Evolutionary conservation across 2,888 invertebrate genomes (phyloP).

Genomic region (Heliconius ismenius): DNA sequence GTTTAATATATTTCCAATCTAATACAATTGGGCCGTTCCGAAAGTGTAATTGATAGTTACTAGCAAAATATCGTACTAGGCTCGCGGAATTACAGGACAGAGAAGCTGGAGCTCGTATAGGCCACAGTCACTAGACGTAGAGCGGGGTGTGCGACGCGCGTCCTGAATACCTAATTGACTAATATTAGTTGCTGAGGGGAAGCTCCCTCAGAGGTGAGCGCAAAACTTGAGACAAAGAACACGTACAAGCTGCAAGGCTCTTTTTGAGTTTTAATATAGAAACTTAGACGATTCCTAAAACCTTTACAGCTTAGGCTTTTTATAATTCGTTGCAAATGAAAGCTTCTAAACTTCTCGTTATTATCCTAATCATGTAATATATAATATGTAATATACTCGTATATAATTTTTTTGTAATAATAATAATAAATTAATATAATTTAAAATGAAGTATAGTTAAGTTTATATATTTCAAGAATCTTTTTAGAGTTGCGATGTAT

Average conservation of each 20-base stretch:
- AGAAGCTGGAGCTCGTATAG: slow-evolving; percentile 49
- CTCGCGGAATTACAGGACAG: slow-evolving; percentile 40
- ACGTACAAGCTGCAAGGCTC: slow-evolving; percentile 71
- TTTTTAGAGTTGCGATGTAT: slow-evolving; percentile 34
- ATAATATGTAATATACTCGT: neutral
- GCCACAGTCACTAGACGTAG: slow-evolving; percentile 63
- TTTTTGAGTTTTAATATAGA: slow-evolving; percentile 63
- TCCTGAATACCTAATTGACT: slow-evolving; percentile 80
- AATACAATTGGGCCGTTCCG: slow-evolving; percentile 31
- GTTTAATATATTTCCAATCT: slow-evolving; percentile 16
- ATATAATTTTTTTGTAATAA: neutral
- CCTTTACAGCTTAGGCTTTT: slow-evolving; percentile 35
- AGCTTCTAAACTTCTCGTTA: neutral
- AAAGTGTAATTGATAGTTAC: slow-evolving; percentile 41
- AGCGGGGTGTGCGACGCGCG: slow-evolving; percentile 69
- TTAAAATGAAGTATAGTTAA: slow-evolving; percentile 3
- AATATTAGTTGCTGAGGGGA: slow-evolving; percentile 76
- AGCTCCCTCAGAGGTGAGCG: slow-evolving; percentile 76
- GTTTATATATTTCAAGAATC: slow-evolving; percentile 32
- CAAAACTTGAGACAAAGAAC: slow-evolving; percentile 78
- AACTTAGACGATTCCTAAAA: slow-evolving; percentile 44
- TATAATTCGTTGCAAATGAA: slow-evolving; percentile 30
- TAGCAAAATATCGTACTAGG: slow-evolving; percentile 49
- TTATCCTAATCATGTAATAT: neutral
- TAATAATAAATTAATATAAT: neutral